Percentiles rank a stretch among this genome's conserved stretches.
Conservation (phyloP, 2,113 vertebrate genomes). For the Phylloscopus whistleri region DNA sequence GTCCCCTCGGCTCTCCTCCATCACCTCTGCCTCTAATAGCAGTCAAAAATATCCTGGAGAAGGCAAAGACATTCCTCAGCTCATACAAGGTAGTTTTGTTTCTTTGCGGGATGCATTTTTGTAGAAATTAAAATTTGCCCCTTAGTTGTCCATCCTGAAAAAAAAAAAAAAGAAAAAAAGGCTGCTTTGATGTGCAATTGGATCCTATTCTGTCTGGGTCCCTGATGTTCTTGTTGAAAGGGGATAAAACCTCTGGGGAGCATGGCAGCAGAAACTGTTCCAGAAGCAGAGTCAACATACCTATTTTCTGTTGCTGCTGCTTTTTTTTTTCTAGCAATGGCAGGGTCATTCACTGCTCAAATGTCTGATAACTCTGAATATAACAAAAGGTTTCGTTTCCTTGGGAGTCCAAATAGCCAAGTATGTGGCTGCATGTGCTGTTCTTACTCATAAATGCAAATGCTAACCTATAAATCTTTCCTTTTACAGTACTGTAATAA, state of each 20-base stretch:
- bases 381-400: constrained; percentile 26
- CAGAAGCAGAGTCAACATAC: constrained; percentile 10
- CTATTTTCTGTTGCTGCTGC: constrained; percentile 5
- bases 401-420: constrained; percentile 43
- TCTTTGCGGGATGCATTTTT: constrained; percentile 23
- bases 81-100: constrained; percentile 25
- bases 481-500: constrained; percentile 27
- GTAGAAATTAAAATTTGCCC: constrained; percentile 52
- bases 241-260: not conserved
- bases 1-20: not conserved
- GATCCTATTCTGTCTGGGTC: constrained; percentile 42
- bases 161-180: not conserved
- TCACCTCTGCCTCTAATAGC: not conserved
- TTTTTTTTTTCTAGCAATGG: constrained; percentile 12
- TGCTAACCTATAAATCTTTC: constrained; percentile 51
- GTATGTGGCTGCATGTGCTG: constrained; percentile 12
- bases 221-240: constrained; percentile 2
- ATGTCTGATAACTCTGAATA: constrained; percentile 47
- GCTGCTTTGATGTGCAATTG: constrained; percentile 54
- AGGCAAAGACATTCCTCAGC: constrained; percentile 13
- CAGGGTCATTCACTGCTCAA: constrained; percentile 23
- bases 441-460: constrained; percentile 54
- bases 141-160: not conserved
- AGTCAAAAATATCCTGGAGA: constrained; percentile 34
- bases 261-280: not conserved